A percentile compares a stretch with the other conserved stretches of the same genome.
Evolutionary conservation across 2,888 invertebrate species (phyloP).

Genomic region (Malachius bipustulatus): DNA sequence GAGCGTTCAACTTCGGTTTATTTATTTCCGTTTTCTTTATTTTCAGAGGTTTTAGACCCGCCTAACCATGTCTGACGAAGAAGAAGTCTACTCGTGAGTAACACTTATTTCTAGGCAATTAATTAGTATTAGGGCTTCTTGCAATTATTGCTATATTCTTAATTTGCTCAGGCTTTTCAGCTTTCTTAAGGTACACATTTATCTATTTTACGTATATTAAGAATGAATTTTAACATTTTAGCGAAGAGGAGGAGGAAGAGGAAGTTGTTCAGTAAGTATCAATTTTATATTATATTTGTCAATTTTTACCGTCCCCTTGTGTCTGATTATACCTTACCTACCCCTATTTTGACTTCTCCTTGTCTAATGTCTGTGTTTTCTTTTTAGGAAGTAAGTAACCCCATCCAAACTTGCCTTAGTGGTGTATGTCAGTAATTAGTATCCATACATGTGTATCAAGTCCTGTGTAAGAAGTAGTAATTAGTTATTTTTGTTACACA

Average conservation of each 20-base stretch:
- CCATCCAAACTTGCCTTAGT: no score
- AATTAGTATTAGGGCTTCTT: no score
- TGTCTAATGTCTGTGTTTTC: no score
- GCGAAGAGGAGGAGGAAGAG: constrained; percentile 64
- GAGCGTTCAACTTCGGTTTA: background rate
- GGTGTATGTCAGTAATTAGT: no score
- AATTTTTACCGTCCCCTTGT: no score
- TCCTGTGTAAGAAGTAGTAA: no score
- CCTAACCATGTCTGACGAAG: constrained; percentile 86
- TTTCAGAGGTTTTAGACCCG: constrained; percentile 49
- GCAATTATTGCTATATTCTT: background rate
- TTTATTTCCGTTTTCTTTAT: constrained; percentile 21
- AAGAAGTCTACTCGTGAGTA: constrained; percentile 90
- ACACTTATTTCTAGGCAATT: no score
- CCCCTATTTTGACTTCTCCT: no score
- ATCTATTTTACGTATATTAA: constrained; percentile 16
- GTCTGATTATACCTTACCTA: no score
- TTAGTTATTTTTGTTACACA: no score
- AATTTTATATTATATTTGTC: constrained; percentile 12
- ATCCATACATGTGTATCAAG: no score
- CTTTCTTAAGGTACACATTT: constrained; percentile 9
- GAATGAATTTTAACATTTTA: constrained; percentile 30
- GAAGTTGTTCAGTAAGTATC: constrained; percentile 61
- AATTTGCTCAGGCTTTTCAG: constrained; percentile 19
- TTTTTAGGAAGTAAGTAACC: no score